Percentiles rank a stretch among this genome's conserved stretches.
Evolutionary conservation across 1,140 invertebrate species (phyloP).

Genomic region (Micrasema minimum): DNA sequence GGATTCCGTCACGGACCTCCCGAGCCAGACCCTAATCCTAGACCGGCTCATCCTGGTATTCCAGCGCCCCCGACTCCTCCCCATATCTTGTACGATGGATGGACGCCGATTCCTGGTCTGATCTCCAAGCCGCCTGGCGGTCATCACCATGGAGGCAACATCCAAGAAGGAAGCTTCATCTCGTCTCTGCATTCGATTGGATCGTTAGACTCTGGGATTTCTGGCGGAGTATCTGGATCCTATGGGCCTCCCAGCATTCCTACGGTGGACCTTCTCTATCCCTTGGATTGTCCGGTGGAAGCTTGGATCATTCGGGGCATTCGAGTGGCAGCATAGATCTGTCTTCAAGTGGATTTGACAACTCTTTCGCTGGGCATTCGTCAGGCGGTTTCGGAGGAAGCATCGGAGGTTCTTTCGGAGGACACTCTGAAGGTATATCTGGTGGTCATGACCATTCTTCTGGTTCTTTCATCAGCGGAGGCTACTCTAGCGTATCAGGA

Average conservation of each 20-base stretch:
- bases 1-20: slow-evolving; percentile 67
- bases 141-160: slow-evolving; percentile 4
- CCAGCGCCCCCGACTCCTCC: slow-evolving; percentile 78
- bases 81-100: slow-evolving; percentile 83
- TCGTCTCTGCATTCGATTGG: slow-evolving; percentile 34
- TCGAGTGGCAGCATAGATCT: background rate
- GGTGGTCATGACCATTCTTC: slow-evolving; percentile 14
- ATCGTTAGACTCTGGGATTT: slow-evolving; percentile 26
- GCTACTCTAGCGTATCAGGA: slow-evolving; percentile 50
- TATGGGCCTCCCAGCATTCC: slow-evolving; percentile 56
- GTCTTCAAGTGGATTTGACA: background rate
- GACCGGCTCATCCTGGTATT: slow-evolving; percentile 72
- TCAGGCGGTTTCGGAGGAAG: background rate
- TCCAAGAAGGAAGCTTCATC: slow-evolving; percentile 54
- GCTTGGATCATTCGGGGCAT: background rate
- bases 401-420: background rate
- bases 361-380: background rate
- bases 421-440: slow-evolving; percentile 4
- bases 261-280: slow-evolving; percentile 56
- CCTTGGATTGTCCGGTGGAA: slow-evolving; percentile 46
- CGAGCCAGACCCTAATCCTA: slow-evolving; percentile 65
- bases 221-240: slow-evolving; percentile 32
- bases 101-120: slow-evolving; percentile 80
- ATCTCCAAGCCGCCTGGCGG: slow-evolving; percentile 57
- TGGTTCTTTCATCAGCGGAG: slow-evolving; percentile 54